Evolutionary conservation across 2,797 vertebrate species (phyloP).

Genomic region (Cynopterus sphinx): DNA sequence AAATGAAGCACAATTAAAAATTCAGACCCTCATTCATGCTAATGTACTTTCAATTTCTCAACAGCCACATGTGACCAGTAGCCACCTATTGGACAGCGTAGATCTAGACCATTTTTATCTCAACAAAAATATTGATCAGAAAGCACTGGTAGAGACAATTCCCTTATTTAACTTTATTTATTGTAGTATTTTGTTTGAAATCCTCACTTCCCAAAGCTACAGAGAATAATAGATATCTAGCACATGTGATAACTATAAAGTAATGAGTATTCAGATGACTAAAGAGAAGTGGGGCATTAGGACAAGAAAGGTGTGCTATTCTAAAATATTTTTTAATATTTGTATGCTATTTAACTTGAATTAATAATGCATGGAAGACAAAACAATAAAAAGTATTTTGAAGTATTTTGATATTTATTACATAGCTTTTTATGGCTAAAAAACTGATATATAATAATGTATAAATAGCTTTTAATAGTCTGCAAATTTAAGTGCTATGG

Average conservation of each 20-base stretch:
- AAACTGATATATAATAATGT: neutral
- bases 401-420: neutral
- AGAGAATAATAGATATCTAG: neutral
- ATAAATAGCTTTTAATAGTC: neutral
- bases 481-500: neutral
- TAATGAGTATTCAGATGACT: neutral
- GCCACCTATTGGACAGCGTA: neutral
- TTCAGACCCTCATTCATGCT: neutral
- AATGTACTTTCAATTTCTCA: neutral
- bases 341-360: conserved; percentile 1
- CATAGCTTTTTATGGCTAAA: neutral
- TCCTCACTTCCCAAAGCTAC: neutral
- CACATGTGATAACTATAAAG: neutral
- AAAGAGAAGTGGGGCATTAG: no score
- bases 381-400: neutral
- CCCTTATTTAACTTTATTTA: neutral
- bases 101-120: neutral
- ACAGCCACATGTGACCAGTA: neutral
- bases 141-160: neutral
- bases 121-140: neutral
- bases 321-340: neutral
- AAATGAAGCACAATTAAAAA: neutral
- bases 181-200: neutral
- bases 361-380: neutral
- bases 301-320: no score